Conservation (phyloP, 1,140 invertebrate species). For the Ericerus pela region DNA sequence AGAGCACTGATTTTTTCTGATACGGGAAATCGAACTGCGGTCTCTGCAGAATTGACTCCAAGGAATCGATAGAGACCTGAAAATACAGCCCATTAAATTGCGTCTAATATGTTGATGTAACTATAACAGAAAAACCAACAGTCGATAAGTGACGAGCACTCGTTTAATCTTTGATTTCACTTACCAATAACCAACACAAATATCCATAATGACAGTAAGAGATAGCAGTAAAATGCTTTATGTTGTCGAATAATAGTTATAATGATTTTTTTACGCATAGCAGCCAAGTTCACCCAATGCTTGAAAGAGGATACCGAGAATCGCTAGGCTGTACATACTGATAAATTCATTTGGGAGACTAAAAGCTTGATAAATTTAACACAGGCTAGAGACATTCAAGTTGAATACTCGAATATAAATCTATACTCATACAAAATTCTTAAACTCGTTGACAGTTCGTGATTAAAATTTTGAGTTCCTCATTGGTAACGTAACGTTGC, state of each 20-base stretch:
- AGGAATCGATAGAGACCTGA: background rate
- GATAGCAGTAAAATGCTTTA: background rate
- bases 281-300: background rate
- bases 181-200: conserved; percentile 1
- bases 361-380: no score
- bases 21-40: no score
- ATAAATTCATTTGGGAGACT: no score
- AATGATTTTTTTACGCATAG: background rate
- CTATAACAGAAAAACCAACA: background rate
- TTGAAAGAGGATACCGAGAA: background rate
- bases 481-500: no score
- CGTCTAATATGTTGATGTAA: background rate
- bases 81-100: background rate
- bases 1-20: no score
- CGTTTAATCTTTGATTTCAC: background rate
- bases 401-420: background rate
- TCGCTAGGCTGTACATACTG: no score
- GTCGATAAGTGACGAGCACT: background rate
- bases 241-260: background rate
- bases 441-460: background rate
- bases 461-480: no score
- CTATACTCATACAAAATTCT: background rate
- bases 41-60: no score
- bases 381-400: background rate
- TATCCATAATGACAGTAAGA: background rate